Percentiles rank a stretch among this genome's conserved stretches.
Evolutionary conservation across 2,888 invertebrate genomes (phyloP).

Genomic region (Leptarthrus brevirostris): DNA sequence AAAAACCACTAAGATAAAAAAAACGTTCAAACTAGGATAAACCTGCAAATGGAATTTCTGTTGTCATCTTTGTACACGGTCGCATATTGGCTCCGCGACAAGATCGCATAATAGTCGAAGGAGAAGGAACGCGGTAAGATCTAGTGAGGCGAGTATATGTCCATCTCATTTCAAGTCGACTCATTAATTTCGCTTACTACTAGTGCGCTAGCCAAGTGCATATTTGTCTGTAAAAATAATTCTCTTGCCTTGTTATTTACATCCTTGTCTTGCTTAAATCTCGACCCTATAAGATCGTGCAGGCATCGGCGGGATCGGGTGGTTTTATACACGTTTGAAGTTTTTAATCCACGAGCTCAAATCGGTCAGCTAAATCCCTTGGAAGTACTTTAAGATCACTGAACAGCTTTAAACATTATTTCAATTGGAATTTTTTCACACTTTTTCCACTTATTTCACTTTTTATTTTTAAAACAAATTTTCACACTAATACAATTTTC

Average conservation of each 20-base stretch:
- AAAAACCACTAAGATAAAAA: neutral
- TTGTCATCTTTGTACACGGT: constrained; percentile 32
- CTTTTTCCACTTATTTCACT: neutral
- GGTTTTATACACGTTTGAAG: constrained; percentile 25
- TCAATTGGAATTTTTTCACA: constrained; percentile 25
- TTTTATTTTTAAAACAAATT: constrained; percentile 11
- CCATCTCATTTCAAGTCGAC: constrained; percentile 17
- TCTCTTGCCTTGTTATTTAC: constrained; percentile 37
- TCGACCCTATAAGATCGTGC: constrained; percentile 13
- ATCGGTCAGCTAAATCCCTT: constrained; percentile 19
- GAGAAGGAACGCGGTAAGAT: constrained; percentile 9
- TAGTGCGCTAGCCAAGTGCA: constrained; percentile 14
- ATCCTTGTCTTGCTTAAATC: constrained; percentile 34
- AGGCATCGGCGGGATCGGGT: neutral
- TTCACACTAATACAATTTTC: neutral
- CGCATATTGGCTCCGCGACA: constrained; percentile 23
- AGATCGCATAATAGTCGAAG: constrained; percentile 8
- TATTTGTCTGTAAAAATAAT: constrained; percentile 38
- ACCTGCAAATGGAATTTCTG: constrained; percentile 29
- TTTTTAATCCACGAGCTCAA: constrained; percentile 30
- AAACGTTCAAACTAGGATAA: constrained; percentile 15
- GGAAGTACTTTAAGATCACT: constrained; percentile 23
- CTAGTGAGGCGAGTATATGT: neutral
- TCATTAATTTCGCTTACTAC: constrained; percentile 32
- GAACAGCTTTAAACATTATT: constrained; percentile 9